phyloP scores from a whole-genome alignment of 2,888 invertebrate species.

The Euproctis similis region DNA sequence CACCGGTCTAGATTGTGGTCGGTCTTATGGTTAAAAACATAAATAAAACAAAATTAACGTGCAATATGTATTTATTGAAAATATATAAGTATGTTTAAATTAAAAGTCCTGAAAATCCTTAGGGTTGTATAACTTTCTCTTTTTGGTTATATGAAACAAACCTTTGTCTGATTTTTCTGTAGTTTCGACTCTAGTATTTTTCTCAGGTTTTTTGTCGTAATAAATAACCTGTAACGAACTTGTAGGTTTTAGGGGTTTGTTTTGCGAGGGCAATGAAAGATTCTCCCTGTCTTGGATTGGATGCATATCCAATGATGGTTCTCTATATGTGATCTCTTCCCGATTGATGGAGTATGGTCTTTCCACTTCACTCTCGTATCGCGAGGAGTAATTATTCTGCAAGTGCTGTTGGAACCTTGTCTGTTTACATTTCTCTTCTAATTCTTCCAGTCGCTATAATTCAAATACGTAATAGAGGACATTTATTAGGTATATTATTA shows the following conservation, averaged over 20 bases:
- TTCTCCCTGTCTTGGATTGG: constrained; percentile 29
- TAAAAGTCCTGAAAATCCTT: constrained; percentile 59
- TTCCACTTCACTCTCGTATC: constrained; percentile 52
- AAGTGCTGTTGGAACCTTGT: constrained; percentile 62
- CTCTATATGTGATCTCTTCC: constrained; percentile 34
- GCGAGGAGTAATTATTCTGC: constrained; percentile 43
- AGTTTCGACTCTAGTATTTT: constrained; percentile 25
- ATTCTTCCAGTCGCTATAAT: constrained; percentile 49
- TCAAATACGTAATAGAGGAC: constrained; percentile 4
- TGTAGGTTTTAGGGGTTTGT: constrained; percentile 30
- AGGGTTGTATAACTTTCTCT: constrained; percentile 60
- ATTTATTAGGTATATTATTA: no score
- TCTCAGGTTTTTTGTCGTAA: constrained; percentile 32
- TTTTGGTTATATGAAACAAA: constrained; percentile 58
- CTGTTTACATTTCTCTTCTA: constrained; percentile 66
- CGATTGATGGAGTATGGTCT: constrained; percentile 52
- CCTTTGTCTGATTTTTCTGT: constrained; percentile 56
- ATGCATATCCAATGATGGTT: constrained; percentile 29
- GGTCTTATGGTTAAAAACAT: no score
- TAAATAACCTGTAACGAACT: constrained; percentile 55
- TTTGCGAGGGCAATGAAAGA: constrained; percentile 25
- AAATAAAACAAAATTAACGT: no score
- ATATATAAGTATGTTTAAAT: no score
- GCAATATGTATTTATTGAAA: no score
- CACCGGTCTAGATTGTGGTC: no score